A percentile compares a stretch with the other conserved stretches of the same genome.
phyloP scores from a whole-genome alignment of 2,888 invertebrate genomes.

The Leptopterna dolabrata region DNA sequence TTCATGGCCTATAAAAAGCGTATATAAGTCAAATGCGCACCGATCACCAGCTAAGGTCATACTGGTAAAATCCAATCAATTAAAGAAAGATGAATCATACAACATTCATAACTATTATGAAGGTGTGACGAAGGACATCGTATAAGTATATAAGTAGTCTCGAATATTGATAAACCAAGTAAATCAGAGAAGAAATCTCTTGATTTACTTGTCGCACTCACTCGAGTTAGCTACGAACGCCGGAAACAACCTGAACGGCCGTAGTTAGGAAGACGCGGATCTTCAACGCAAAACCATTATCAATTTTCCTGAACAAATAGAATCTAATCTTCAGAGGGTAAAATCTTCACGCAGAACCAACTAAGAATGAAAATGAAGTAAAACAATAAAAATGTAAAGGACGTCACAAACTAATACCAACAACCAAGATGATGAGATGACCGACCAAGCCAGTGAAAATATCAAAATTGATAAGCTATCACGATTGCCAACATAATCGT shows the following conservation, averaged over 20 bases:
- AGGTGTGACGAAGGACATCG: no score
- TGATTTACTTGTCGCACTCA: neutral
- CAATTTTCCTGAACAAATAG: no score
- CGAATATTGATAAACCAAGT: neutral
- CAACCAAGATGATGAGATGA: no score
- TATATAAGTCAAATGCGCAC: slow-evolving; percentile 46
- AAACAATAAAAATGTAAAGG: no score
- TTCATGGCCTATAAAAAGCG: slow-evolving; percentile 61
- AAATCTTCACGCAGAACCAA: no score
- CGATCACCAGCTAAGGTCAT: neutral
- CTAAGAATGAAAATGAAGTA: no score
- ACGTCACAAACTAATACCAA: no score
- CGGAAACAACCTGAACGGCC: neutral
- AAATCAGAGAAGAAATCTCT: neutral
- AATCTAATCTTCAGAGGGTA: no score
- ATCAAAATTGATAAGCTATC: neutral
- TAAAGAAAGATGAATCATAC: no score
- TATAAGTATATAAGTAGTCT: no score
- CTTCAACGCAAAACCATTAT: neutral
- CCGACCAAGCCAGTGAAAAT: neutral
- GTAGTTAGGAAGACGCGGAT: neutral
- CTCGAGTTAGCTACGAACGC: neutral
- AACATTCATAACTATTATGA: no score
- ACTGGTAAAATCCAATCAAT: neutral
- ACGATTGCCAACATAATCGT: neutral